Evolutionary conservation across 2,797 vertebrate genomes (phyloP).

Genomic region (Onychomys leucogaster): DNA sequence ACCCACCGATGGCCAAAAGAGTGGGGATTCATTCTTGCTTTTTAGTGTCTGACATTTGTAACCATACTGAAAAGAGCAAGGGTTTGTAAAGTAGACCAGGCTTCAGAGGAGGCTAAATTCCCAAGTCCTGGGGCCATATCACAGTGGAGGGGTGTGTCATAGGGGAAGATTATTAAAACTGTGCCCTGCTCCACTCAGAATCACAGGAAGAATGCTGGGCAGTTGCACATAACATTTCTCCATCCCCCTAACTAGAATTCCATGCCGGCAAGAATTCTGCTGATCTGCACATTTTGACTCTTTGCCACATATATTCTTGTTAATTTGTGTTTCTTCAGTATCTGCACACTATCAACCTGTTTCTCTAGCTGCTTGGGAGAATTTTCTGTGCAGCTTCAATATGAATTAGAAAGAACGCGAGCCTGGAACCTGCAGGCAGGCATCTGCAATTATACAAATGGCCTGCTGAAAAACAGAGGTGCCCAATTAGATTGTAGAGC

Average conservation of each 20-base stretch:
- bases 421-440: background rate
- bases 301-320: slow-evolving; percentile 19
- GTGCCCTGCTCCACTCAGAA: too few species aligned
- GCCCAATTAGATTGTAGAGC: background rate
- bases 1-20: background rate
- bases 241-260: background rate
- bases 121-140: background rate
- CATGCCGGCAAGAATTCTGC: slow-evolving; percentile 17
- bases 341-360: background rate
- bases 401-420: slow-evolving; percentile 1
- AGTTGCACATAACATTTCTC: accelerated
- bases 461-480: background rate
- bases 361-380: background rate
- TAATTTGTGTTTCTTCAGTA: slow-evolving; percentile 32
- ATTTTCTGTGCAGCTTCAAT: background rate
- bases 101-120: background rate
- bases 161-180: background rate
- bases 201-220: background rate
- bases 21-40: background rate
- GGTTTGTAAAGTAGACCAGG: background rate
- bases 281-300: slow-evolving; percentile 43
- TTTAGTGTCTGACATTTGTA: slow-evolving; percentile 19
- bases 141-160: background rate
- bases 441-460: background rate
- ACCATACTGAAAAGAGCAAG: background rate